Conservation (phyloP, 2,113 vertebrate genomes). For the Cygnus atratus region DNA sequence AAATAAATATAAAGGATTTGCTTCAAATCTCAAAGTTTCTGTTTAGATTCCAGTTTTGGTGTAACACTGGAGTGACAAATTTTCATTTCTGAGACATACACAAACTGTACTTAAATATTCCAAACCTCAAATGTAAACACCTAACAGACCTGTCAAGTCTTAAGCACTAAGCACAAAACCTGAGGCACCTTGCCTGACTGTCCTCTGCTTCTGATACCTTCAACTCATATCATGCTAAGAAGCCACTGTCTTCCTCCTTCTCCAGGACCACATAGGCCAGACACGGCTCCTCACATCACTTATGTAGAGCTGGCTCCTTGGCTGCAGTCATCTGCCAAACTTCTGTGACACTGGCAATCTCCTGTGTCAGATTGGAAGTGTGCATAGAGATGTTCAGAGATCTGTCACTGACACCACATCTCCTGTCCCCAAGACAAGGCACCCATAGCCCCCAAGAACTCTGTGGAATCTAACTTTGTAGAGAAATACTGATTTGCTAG, state of each 20-base stretch:
- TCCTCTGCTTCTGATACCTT: background rate
- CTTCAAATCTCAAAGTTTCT: background rate
- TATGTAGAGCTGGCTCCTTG: background rate
- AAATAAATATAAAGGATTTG: background rate
- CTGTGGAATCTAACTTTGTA: rapidly evolving
- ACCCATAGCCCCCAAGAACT: background rate
- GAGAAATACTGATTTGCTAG: background rate
- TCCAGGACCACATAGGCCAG: rapidly evolving
- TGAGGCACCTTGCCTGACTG: background rate
- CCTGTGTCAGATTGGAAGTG: background rate
- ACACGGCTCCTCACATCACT: background rate
- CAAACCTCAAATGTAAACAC: background rate
- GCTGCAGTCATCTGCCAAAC: background rate
- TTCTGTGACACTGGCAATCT: background rate
- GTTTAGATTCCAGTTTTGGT: conserved; percentile 5
- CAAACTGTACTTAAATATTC: background rate
- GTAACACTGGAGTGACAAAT: background rate
- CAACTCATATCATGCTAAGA: rapidly evolving
- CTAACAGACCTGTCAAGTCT: background rate
- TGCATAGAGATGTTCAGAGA: background rate
- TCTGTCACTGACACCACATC: background rate
- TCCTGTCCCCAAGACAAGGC: background rate
- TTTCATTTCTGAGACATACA: background rate
- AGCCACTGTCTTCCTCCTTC: background rate
- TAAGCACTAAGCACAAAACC: background rate